A percentile compares a stretch with the other conserved stretches of the same genome.
Evolutionary conservation across 2,888 invertebrate genomes (phyloP).

Genomic region (Suillia variegata): DNA sequence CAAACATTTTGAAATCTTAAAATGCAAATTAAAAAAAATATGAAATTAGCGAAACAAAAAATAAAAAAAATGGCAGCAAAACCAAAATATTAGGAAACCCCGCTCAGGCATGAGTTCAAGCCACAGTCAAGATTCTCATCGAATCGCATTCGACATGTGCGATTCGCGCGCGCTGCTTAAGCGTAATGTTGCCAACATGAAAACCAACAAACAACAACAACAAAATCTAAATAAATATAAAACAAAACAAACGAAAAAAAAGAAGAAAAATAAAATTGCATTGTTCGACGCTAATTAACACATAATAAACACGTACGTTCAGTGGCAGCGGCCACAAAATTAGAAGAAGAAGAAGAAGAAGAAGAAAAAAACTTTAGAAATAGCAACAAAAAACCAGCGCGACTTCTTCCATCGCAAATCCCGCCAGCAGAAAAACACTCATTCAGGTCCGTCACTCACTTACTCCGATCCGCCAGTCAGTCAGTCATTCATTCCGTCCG

Average conservation of each 20-base stretch:
- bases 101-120: not conserved
- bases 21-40: not conserved
- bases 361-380: no score
- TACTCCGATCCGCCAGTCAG: no score
- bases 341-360: no score
- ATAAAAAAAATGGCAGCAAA: no score
- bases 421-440: not conserved
- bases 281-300: not conserved
- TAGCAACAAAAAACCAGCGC: not conserved
- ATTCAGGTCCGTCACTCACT: no score
- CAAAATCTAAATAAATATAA: not conserved
- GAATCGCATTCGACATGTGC: not conserved
- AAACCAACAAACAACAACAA: not conserved
- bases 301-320: not conserved
- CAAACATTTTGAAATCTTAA: not conserved
- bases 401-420: not conserved
- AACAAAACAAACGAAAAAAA: not conserved
- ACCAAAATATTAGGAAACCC: not conserved
- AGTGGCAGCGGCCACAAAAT: no score
- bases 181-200: no score
- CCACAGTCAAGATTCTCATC: slow-evolving; percentile 1
- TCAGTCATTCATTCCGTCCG: no score
- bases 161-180: not conserved
- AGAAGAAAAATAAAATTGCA: not conserved
- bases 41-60: not conserved